Percentiles rank a stretch among this genome's conserved stretches.
phyloP scores from a whole-genome alignment of 2,797 vertebrate genomes.

The Zenarchopterus dispar region DNA sequence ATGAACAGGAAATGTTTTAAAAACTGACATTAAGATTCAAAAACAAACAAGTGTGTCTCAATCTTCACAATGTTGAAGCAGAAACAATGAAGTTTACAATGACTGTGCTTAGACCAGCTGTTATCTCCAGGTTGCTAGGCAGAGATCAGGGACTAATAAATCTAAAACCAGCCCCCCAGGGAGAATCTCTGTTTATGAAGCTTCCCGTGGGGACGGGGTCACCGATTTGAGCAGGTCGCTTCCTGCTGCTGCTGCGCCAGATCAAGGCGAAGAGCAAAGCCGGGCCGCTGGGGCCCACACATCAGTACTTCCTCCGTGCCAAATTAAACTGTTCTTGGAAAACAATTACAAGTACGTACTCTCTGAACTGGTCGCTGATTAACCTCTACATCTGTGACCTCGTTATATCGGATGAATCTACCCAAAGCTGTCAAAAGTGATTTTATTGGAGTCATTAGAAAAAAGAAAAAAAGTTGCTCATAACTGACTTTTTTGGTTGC shows the following conservation, averaged over 20 bases:
- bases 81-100: neutral
- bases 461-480: neutral
- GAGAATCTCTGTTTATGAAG: constrained; percentile 50
- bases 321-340: constrained; percentile 3
- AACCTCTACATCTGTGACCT: neutral
- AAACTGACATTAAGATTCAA: no score
- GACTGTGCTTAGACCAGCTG: constrained; percentile 26
- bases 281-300: constrained; percentile 17
- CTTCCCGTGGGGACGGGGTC: constrained; percentile 23
- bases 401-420: no score
- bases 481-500: no score
- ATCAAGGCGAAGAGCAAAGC: constrained; percentile 36
- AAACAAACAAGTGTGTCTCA: no score
- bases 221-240: constrained; percentile 20
- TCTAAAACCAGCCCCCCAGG: constrained; percentile 14
- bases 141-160: constrained; percentile 3
- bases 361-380: neutral
- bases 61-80: no score
- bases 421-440: no score
- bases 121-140: constrained; percentile 18
- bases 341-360: neutral
- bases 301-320: neutral
- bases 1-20: no score
- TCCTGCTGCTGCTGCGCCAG: constrained; percentile 33
- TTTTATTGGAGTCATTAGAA: no score